These are phyloP conservation scores for Microcebus murinus DNA, from an alignment of 2,113 vertebrate genomes.

Conservation along the genomic window DNA sequence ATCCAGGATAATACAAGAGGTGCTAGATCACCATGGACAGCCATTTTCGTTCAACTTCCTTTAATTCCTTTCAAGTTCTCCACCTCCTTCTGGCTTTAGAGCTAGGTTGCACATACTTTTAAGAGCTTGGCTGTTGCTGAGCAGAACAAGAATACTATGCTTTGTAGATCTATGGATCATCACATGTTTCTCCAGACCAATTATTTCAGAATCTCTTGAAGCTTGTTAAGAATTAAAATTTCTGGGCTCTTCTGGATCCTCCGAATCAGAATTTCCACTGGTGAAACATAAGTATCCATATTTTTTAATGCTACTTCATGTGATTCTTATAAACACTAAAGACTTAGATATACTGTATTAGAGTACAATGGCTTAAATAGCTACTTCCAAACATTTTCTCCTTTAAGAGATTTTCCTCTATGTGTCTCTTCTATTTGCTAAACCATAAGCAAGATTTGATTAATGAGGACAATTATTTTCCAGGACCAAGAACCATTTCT, in stretches of 20 bases:
- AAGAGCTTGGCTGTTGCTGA: not conserved
- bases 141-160: not conserved
- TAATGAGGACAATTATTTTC: not conserved
- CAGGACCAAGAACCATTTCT: not conserved
- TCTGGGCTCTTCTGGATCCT: not conserved
- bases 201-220: not conserved
- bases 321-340: not conserved
- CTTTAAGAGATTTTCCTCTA: not conserved
- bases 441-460: not conserved
- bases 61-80: not conserved
- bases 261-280: not conserved
- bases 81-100: not conserved
- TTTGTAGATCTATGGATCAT: not conserved
- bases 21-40: not conserved
- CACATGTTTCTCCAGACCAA: not conserved
- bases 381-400: not conserved
- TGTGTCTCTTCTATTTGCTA: not conserved
- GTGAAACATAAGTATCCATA: not conserved
- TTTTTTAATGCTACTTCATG: not conserved
- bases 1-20: too few relatives aligned
- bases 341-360: not conserved
- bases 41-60: not conserved
- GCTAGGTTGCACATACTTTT: not conserved
- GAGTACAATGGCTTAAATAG: not conserved
- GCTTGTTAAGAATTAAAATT: slow-evolving; percentile 16